Evolutionary conservation across 2,888 invertebrate species (phyloP), one percentile per base, ranked within the genome.

Genomic region (Ametastegia equiseti): DNA sequence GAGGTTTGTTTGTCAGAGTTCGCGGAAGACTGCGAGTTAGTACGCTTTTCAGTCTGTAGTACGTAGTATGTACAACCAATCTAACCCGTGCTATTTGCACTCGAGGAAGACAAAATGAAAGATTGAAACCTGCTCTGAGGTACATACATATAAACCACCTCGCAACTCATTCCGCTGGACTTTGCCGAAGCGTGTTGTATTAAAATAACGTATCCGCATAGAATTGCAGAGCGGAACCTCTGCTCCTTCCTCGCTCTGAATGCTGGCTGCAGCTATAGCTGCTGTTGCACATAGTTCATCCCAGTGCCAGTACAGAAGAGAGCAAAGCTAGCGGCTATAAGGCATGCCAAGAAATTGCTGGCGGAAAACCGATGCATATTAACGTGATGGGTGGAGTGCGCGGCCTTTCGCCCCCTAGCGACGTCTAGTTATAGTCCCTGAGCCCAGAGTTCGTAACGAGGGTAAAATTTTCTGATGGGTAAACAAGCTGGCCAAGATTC

Each of bases 351-450:
- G 85, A 83, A 86, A 85, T 85, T 83, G 81, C 83, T 82, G 82
- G 83, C 81, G 84, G 83, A 86, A 86, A 87, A 85, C 84, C 85
- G 85, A 85, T 84, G 85, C 84, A 86, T 86, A 86, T 88, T 87
- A 87, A 87, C 86, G 85, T 86, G 87, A 87, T 87, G 86, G 86
- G 86, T 84, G 84, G 82, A 82, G 79, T 67, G 81, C 80, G 42
- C 71, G 19, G 54, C 13, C 78, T 42, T 57, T 77, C 75, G 71
- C 73, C 77, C n/a, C 36, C 60, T 36, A 19, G 75, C 81, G 78
- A 78, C 60, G 75, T 73, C 60, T 73, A 73, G 80, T 45, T 69
- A 80, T 78, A 81, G 81, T n/a, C 82, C 81, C 47, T 36, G 71
- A 27, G 45, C 45, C 71, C 75, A 75, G 27, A 39, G 42, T n/a